Percentiles rank a stretch among this genome's conserved stretches.
These are phyloP conservation scores for Drosophila limbata DNA, from an alignment of 2,888 invertebrate species.

Conservation along the genomic window DNA sequence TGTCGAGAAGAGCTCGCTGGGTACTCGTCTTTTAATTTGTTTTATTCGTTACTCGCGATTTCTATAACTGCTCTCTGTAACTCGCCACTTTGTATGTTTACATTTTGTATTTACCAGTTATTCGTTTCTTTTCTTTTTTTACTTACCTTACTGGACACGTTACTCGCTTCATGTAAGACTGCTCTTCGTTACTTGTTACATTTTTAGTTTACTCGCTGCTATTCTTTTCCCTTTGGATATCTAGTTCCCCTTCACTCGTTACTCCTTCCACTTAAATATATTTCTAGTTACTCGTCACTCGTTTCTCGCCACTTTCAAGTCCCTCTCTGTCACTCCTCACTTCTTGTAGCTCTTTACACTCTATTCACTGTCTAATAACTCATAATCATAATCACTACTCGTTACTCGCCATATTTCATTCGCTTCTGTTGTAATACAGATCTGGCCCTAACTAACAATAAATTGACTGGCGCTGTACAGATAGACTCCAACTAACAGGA, in stretches of 20 bases:
- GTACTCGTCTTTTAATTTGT: background rate
- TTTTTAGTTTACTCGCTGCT: background rate
- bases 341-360: background rate
- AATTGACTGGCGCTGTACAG: background rate
- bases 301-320: background rate
- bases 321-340: no score
- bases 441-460: background rate
- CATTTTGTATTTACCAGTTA: background rate
- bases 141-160: no score
- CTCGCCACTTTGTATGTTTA: background rate
- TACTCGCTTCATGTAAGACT: background rate
- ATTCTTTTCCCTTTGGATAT: background rate
- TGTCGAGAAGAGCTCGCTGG: background rate
- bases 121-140: background rate
- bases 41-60: background rate
- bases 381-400: background rate
- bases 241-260: background rate
- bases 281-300: no score
- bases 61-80: background rate
- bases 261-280: background rate
- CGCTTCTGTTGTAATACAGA: background rate
- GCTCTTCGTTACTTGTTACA: background rate
- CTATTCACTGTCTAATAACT: background rate
- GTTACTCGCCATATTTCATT: background rate
- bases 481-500: conserved; percentile 34